Base-by-base conservation (phyloP, 2,113 vertebrate genomes). In the Brevimyrus niger region DNA sequence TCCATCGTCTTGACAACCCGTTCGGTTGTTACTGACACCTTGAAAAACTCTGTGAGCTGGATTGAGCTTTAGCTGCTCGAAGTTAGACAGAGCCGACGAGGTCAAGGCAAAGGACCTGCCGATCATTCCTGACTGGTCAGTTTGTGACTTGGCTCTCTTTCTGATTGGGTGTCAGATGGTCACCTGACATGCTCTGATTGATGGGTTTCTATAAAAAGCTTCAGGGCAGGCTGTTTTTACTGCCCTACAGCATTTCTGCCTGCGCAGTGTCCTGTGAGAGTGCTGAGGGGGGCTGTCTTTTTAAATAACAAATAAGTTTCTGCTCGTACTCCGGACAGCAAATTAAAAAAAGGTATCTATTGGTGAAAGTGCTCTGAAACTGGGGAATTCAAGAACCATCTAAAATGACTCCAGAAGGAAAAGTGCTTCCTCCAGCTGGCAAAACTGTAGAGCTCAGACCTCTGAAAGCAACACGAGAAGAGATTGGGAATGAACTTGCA, bases 311-410 rank as follows among this genome's bases (percentile, higher is more conserved):
- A 31, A 73, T 15, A 31, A n/a, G 44, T 8, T 3, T 48, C 42
- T 23, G 21, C 23, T 84, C 13, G 0, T 23, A 48, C 82, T 84
- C 23, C 42, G n/a, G 19, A 44, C 21, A 23, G 10, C 42, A 84
- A 84, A 84, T 84, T 10, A 46, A 44, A 84, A 84, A 47, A 73
- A 15, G 2, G 11, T 73, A 73, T 35, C 10, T 73, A 48, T 10
- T 27, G 48, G 46, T 31, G 84, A 51, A 86, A 31, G 48, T 35
- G 48, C 5, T 17, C 50, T 53, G n/a, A 50, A 46, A 84, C 23
- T 50, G 84, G 84, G 48, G 84, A 86, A 50, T 86, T 86, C 48
- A 47, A n/a, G 48, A n/a, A 86, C 46, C 27, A 53, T 86, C 27
- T 31, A 50, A 27, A 51, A 82, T 23, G 23, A 86, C 23, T 19